Conservation (phyloP, 2,113 vertebrate genomes). For the Pseudorectes ferrugineus region DNA sequence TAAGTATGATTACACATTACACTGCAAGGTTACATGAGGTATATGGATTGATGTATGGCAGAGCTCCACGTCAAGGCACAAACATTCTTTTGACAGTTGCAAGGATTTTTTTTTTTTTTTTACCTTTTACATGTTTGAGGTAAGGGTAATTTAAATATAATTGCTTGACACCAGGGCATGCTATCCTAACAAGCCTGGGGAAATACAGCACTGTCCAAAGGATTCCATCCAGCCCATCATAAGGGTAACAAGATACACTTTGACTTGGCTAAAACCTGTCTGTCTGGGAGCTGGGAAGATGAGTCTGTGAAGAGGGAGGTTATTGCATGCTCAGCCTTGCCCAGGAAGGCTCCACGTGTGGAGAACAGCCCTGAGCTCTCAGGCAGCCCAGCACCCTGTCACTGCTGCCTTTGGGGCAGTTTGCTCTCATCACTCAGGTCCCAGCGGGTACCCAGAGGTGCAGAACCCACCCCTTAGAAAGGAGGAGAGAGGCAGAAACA, state of each 20-base stretch:
- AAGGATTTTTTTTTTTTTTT: neutral
- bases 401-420: neutral
- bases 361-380: neutral
- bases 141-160: neutral
- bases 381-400: neutral
- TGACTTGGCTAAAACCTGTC: too few species aligned
- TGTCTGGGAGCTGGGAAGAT: neutral
- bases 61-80: neutral
- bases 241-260: neutral
- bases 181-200: neutral
- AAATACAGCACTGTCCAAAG: neutral
- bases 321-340: neutral
- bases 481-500: neutral
- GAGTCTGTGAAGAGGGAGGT: neutral
- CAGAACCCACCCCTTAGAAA: accelerated
- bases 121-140: neutral
- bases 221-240: neutral
- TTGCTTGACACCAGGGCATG: neutral
- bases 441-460: accelerated
- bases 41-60: neutral
- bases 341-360: neutral
- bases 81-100: neutral
- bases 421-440: accelerated
- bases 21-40: neutral
- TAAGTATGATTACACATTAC: neutral